Evolutionary conservation across 2,113 vertebrate species (phyloP).

Genomic region (Conger conger): DNA sequence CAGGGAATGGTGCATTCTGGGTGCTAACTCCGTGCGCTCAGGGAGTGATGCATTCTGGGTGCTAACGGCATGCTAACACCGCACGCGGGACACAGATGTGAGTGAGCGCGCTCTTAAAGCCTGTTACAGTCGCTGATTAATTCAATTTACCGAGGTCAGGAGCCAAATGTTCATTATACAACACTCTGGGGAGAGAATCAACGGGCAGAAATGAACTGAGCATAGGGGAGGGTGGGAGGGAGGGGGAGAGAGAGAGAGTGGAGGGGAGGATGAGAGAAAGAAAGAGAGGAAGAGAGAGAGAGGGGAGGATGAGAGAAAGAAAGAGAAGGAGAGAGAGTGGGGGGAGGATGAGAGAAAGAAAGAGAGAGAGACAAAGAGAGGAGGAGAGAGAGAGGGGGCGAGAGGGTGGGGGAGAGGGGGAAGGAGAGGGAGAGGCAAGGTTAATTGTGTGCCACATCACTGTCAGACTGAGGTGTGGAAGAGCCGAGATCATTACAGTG

Average conservation of each 20-base stretch:
- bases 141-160: constrained; percentile 7
- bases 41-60: too few species aligned
- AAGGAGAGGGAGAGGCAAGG: constrained; percentile 42
- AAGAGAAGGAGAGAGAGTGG: not conserved
- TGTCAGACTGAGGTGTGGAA: constrained; percentile 59
- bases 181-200: constrained; percentile 33
- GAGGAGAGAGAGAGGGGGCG: constrained; percentile 11
- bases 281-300: constrained; percentile 27
- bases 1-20: too few species aligned
- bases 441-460: constrained; percentile 61
- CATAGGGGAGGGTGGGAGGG: not conserved
- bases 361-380: not conserved
- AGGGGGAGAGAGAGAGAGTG: not conserved
- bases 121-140: constrained; percentile 18
- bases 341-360: not conserved
- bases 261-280: constrained; percentile 29
- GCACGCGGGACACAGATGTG: not conserved
- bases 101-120: not conserved
- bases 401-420: constrained; percentile 31
- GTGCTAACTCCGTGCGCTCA: too few species aligned
- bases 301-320: not conserved
- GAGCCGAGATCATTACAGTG: constrained; percentile 62
- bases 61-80: too few species aligned
- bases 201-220: constrained; percentile 7
- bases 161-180: constrained; percentile 27